Evolutionary conservation across 1,140 invertebrate species (phyloP).

Genomic region (Listronotus oregonensis): DNA sequence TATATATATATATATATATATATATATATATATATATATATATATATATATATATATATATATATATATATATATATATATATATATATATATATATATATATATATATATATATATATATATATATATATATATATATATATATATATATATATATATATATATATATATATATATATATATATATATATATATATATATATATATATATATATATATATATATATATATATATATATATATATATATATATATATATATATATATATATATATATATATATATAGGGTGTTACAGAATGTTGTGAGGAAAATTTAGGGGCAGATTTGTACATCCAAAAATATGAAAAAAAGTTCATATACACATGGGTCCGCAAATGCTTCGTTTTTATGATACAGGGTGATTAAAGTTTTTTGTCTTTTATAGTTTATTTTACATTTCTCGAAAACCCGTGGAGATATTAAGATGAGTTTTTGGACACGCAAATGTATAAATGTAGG

Average conservation of each 20-base stretch:
- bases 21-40: constrained; percentile 20
- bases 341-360: too few relatives aligned
- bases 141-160: constrained; percentile 21
- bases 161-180: constrained; percentile 20
- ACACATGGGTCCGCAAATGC: too few relatives aligned
- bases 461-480: too few relatives aligned
- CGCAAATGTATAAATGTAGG: too few relatives aligned
- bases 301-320: too few relatives aligned
- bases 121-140: constrained; percentile 21
- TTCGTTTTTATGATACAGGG: too few relatives aligned
- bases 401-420: too few relatives aligned
- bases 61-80: constrained; percentile 21
- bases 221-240: constrained; percentile 4
- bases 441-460: too few relatives aligned
- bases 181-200: constrained; percentile 2
- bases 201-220: too few relatives aligned
- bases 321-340: too few relatives aligned
- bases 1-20: constrained; percentile 23
- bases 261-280: constrained; percentile 21
- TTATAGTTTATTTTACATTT: too few relatives aligned
- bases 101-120: constrained; percentile 21
- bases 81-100: constrained; percentile 21
- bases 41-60: constrained; percentile 23
- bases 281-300: too few relatives aligned
- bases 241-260: constrained; percentile 23